Base-by-base conservation (phyloP, 2,888 invertebrate genomes). In the Drosophila nigricruria region DNA sequence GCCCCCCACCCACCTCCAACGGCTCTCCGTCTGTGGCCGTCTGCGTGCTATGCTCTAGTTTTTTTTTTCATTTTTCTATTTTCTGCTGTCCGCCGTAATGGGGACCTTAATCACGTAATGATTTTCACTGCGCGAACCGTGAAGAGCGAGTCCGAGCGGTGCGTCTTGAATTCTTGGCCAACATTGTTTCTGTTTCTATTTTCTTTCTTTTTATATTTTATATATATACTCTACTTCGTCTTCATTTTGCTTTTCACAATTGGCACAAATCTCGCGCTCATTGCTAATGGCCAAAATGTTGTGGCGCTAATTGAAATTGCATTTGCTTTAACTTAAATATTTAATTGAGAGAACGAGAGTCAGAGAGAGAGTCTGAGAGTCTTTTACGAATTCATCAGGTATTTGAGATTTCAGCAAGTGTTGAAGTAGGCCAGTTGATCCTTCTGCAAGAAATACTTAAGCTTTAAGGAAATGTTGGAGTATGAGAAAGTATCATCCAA, bases 71-170 rank as follows among this genome's bases (percentile, higher is more conserved):
- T 30, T 42, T 42, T 42, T 42, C 42, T 84, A 82, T 88, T 82
- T 82, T 88, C 32, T 81, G 83, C 84, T 81, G 76, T 74, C 73
- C 73, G 88, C 81, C 83, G 83, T 88, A 83, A 81, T 83, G 89
- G 87, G 81, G 83, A 83, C 83, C 84, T 84, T 85, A 85, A 85
- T 85, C 84, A 88, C 84, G 84, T 85, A 85, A 85, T 87, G 89
- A 88, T 85, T 83, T 77, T 65, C 72, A 75, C 69, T 70, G 75
- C 72, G 72, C 76, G 72, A 80, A 70, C 81, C 70, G 65, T 52
- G 50, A 52, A 52, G 53, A 52, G 36, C 36, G 52, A 53, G 38
- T 38, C 70, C 70, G 45, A 63, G 83, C 75, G 73, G 72, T 73
- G 73, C 14, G 81, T 80, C 70, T 73, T 30, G 47, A 76, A 62